Percentiles rank a stretch among this genome's conserved stretches.
These are phyloP conservation scores for Stichodactyla helianthus DNA, from an alignment of 64 coral and sea anemone species.

Conservation along the genomic window DNA sequence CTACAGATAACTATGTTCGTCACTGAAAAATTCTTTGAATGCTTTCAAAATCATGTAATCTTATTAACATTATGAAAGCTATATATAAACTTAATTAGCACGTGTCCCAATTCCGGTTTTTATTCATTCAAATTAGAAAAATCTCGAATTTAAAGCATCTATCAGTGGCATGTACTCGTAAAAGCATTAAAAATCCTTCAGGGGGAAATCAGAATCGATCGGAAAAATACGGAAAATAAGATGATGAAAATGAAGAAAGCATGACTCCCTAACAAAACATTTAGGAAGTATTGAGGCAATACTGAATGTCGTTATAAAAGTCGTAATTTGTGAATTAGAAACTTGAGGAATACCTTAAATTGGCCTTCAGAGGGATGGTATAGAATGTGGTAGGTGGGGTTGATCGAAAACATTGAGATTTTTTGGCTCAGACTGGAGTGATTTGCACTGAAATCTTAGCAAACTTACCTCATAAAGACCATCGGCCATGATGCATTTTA, in stretches of 20 bases:
- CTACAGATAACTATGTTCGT: background rate
- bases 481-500: slow-evolving; percentile 92
- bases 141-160: background rate
- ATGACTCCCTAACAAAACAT: background rate
- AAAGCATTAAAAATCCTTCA: background rate
- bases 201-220: background rate
- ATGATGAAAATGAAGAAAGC: background rate
- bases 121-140: background rate
- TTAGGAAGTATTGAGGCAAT: background rate
- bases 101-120: background rate
- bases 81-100: background rate
- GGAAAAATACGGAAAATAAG: background rate
- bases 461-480: slow-evolving; percentile 76
- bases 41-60: background rate
- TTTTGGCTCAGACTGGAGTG: background rate
- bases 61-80: background rate
- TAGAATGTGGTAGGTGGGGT: background rate
- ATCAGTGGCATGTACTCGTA: background rate
- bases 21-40: background rate
- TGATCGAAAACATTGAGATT: background rate
- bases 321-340: background rate
- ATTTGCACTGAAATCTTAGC: background rate
- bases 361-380: background rate
- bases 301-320: background rate
- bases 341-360: background rate